These are phyloP conservation scores for Erynnis tages DNA, from an alignment of 2,888 invertebrate genomes.

Conservation along the genomic window DNA sequence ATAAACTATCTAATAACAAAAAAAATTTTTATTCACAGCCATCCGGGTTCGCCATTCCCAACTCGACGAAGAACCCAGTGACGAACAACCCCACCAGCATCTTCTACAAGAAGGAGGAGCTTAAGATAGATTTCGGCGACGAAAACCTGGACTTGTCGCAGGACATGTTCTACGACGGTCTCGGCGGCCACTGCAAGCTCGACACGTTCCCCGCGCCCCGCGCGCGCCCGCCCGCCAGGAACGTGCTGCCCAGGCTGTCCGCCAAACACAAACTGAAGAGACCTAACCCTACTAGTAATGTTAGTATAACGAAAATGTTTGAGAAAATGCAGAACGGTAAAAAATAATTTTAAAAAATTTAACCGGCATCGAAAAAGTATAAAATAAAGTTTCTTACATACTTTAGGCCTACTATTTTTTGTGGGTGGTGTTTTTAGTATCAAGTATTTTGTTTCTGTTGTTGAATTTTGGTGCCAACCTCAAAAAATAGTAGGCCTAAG, in stretches of 20 bases:
- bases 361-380: too few relatives aligned
- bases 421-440: too few relatives aligned
- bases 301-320: conserved; percentile 53
- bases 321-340: conserved; percentile 40
- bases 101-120: conserved; percentile 50
- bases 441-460: too few relatives aligned
- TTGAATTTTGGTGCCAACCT: too few relatives aligned
- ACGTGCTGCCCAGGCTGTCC: conserved; percentile 49
- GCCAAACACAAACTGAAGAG: conserved; percentile 57
- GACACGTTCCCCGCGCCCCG: conserved; percentile 69
- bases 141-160: conserved; percentile 31
- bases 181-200: conserved; percentile 79
- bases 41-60: conserved; percentile 52
- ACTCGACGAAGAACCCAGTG: conserved; percentile 42
- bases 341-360: too few relatives aligned
- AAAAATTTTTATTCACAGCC: conserved; percentile 46
- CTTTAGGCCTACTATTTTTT: too few relatives aligned
- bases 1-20: too few relatives aligned
- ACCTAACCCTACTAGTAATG: conserved; percentile 46
- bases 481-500: too few relatives aligned
- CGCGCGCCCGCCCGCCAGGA: conserved; percentile 40
- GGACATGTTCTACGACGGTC: conserved; percentile 72
- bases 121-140: conserved; percentile 42
- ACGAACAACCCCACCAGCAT: conserved; percentile 46
- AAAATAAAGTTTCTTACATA: too few relatives aligned